Percentiles rank a stretch among this genome's conserved stretches.
Evolutionary conservation across 2,888 invertebrate species (phyloP).

Genomic region (Ferrisia virgata): DNA sequence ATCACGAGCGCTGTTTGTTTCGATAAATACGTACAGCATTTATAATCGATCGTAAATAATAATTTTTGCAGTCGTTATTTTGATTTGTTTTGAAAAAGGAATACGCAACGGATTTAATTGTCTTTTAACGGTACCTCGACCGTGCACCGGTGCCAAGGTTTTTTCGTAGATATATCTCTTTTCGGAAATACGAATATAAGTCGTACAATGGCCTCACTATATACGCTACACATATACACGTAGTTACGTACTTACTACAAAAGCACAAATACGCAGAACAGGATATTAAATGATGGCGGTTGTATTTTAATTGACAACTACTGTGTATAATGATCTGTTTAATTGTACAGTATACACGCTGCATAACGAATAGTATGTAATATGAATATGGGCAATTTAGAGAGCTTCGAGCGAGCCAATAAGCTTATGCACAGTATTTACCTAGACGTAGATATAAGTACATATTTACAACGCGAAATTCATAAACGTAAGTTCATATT

Average conservation of each 20-base stretch:
- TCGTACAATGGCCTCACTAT: neutral
- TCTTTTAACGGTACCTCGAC: neutral
- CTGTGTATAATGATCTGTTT: neutral
- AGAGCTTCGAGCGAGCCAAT: too few relatives aligned
- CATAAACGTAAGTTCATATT: too few relatives aligned
- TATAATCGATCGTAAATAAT: neutral
- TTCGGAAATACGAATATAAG: neutral
- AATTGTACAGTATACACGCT: neutral
- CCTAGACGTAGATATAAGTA: too few relatives aligned
- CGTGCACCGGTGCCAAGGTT: neutral
- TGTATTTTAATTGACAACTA: neutral
- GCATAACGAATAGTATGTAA: too few relatives aligned
- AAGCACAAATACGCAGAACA: neutral
- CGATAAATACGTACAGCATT: neutral
- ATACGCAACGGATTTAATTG: neutral
- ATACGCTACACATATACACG: neutral
- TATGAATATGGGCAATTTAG: too few relatives aligned
- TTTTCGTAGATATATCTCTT: neutral
- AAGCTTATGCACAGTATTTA: too few relatives aligned
- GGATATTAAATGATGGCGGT: neutral
- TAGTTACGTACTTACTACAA: too few relatives aligned
- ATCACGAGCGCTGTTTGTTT: neutral
- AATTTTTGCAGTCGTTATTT: neutral
- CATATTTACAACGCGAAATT: too few relatives aligned
- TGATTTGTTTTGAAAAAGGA: neutral